phyloP scores from a whole-genome alignment of 2,888 invertebrate genomes.

The Troides oblongomaculatus region DNA sequence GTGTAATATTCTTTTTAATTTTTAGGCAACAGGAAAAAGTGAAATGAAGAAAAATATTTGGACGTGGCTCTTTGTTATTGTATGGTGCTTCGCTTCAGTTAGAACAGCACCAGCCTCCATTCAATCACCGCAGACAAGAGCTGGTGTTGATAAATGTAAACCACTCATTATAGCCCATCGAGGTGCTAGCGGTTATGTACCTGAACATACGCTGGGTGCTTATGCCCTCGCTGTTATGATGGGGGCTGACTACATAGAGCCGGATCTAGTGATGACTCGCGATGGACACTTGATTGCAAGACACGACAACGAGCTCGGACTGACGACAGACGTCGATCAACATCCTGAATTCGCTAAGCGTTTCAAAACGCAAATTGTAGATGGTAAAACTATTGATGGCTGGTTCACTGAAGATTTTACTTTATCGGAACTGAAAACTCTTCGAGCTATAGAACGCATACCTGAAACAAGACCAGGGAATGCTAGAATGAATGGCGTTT shows the following conservation, averaged over 20 bases:
- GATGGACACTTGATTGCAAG: conserved; percentile 62
- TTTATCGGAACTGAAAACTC: conserved; percentile 62
- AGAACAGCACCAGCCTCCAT: conserved; percentile 8
- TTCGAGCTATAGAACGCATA: conserved; percentile 60
- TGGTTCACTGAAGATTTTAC: conserved; percentile 75
- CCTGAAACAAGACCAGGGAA: conserved; percentile 62
- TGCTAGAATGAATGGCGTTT: conserved; percentile 58
- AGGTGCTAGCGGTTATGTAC: conserved; percentile 70
- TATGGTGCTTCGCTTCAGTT: conserved; percentile 8
- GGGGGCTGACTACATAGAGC: conserved; percentile 71
- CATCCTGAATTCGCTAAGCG: conserved; percentile 58
- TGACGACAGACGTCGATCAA: conserved; percentile 58
- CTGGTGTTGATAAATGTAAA: conserved; percentile 45
- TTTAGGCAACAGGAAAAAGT: conserved; percentile 7
- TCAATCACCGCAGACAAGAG: background rate
- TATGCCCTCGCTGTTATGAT: conserved; percentile 67
- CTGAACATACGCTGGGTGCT: conserved; percentile 69
- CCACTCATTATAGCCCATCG: conserved; percentile 63
- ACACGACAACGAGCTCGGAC: conserved; percentile 65
- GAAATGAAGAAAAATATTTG: conserved; percentile 10
- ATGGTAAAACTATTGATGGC: conserved; percentile 50
- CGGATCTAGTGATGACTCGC: conserved; percentile 68
- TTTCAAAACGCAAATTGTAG: conserved; percentile 53
- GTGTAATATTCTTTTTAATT: background rate
- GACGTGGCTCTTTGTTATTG: conserved; percentile 8